Evolutionary conservation across 2,113 vertebrate species (phyloP), one percentile per base, ranked within the genome.

Genomic region (Sander lucioperca): DNA sequence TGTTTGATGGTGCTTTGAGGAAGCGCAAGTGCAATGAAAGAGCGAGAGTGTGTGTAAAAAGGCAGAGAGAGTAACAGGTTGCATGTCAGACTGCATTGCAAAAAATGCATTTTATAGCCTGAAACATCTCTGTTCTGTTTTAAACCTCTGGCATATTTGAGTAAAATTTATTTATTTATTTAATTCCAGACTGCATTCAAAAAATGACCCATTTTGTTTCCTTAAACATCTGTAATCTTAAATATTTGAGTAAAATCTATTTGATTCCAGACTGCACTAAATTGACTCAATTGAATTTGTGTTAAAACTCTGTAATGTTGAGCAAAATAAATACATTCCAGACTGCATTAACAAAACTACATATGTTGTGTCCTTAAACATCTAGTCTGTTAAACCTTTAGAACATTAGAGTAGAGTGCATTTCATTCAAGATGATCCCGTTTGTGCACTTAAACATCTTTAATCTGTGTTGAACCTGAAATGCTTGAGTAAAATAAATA

Each of bases 31-130:
- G 36, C 11, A 61, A 62, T 18, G 23, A 10, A 33, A 14, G 70
- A 51, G 19, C 43, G 25, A 51, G 19, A 27, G 27, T 39, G 45
- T 25, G 54, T 43, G 45, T 19, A 3, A 11, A 5, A 5, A 30
- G 25, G 25, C 45, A 45, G 36, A 51, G 54, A 21, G 43, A 58
- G 59, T 3, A 63, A 64, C 82, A 74, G 76, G 70, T 58, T 63
- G 21, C 1, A 73, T 18, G 10, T 21, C 8, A 57, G 2, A 61
- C 30, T 33, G 48, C 33, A 53, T 18, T 27, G 6, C 3, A 25
- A 23, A 19, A 5, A 27, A 13, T 47, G 23, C 0, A 13, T 48
- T 61, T 54, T 7, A 14, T 16, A 19, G 1, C 7, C 19, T 19
- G n/a, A 48, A 73, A 27, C 18, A 71, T 57, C 21, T 39, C 21